phyloP scores from a whole-genome alignment of 2,888 invertebrate species.

The Escarpia spicata region DNA sequence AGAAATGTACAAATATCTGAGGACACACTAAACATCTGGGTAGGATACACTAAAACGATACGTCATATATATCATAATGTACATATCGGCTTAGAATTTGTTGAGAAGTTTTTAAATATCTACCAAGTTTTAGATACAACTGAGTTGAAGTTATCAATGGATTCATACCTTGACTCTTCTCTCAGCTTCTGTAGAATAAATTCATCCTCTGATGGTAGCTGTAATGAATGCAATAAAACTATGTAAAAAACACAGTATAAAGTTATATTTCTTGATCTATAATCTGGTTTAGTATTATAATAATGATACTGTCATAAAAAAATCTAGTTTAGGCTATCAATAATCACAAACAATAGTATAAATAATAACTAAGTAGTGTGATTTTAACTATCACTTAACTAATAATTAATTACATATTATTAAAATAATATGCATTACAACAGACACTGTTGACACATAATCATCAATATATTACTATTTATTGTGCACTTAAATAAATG shows the following conservation, averaged over 20 bases:
- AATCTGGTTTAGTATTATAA: not conserved
- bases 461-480: not conserved
- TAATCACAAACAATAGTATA: not conserved
- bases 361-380: not conserved
- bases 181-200: constrained; percentile 81
- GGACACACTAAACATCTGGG: not conserved
- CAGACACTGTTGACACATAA: not conserved
- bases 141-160: not conserved
- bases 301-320: not conserved
- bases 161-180: constrained; percentile 77
- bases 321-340: not conserved
- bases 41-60: no score
- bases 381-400: not conserved
- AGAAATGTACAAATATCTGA: not conserved
- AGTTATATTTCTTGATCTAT: no score
- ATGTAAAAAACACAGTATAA: not conserved
- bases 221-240: constrained; percentile 36
- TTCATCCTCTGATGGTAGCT: constrained; percentile 80
- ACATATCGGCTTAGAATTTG: no score
- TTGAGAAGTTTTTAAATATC: no score
- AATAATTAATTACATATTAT: not conserved
- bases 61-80: no score
- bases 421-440: not conserved
- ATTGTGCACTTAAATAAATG: not conserved
- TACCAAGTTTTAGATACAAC: no score